Evolutionary conservation across 2,888 invertebrate genomes (phyloP).

Genomic region (Acleris laterana): DNA sequence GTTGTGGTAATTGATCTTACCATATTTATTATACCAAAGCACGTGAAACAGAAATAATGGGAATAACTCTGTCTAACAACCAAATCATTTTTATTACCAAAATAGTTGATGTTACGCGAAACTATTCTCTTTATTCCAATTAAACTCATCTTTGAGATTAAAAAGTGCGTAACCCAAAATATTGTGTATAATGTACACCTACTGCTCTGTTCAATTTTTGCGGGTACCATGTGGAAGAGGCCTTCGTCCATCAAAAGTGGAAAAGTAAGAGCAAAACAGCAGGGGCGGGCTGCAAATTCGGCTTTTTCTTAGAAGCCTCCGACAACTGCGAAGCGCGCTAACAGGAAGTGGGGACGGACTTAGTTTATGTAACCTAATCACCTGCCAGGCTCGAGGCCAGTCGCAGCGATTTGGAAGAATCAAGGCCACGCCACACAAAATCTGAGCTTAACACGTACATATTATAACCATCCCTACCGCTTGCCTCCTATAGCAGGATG

Average conservation of each 20-base stretch:
- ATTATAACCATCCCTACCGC: slow-evolving; percentile 74
- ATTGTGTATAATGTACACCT: neutral
- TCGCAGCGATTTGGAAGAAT: slow-evolving; percentile 70
- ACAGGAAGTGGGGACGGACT: slow-evolving; percentile 82
- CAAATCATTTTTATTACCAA: neutral
- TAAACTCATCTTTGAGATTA: neutral
- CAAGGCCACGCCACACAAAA: slow-evolving; percentile 75
- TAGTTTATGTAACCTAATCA: slow-evolving; percentile 84
- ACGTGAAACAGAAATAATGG: slow-evolving; percentile 11
- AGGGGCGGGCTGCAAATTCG: slow-evolving; percentile 69
- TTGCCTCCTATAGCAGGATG: slow-evolving; percentile 74
- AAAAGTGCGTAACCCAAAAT: neutral
- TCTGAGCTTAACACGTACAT: slow-evolving; percentile 65
- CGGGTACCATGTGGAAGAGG: slow-evolving; percentile 47
- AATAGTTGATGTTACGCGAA: neutral
- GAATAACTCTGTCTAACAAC: neutral
- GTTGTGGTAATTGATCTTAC: slow-evolving; percentile 50
- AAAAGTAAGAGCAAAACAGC: slow-evolving; percentile 73
- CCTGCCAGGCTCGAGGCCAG: slow-evolving; percentile 78
- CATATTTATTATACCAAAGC: slow-evolving; percentile 44
- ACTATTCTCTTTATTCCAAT: neutral
- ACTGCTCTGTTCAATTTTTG: neutral
- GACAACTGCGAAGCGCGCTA: slow-evolving; percentile 79
- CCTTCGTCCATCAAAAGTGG: slow-evolving; percentile 61
- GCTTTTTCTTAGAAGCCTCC: slow-evolving; percentile 77